phyloP scores from a whole-genome alignment of 2,888 invertebrate genomes.

The Subacronicta megacephala region DNA sequence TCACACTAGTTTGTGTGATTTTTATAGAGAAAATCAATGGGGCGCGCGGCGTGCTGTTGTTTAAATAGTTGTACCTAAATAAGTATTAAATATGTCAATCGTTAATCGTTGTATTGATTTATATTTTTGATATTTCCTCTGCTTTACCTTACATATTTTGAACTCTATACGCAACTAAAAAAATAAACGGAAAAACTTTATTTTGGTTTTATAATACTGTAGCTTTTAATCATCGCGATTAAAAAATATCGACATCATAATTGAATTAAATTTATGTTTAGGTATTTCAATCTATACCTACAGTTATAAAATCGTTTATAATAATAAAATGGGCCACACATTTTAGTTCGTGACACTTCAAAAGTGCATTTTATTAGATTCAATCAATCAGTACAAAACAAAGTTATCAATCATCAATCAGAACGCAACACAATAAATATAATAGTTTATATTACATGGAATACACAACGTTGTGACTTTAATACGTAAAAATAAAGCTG shows the following conservation, averaged over 20 bases:
- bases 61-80: constrained; percentile 18
- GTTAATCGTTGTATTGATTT: neutral
- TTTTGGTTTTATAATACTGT: no score
- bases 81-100: constrained; percentile 15
- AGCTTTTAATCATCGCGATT: no score
- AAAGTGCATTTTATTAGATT: constrained; percentile 85
- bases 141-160: no score
- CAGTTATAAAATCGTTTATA: no score
- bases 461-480: constrained; percentile 61
- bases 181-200: no score
- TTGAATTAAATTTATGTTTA: no score
- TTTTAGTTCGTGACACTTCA: constrained; percentile 78
- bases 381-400: constrained; percentile 81
- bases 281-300: no score
- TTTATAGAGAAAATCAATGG: constrained; percentile 77
- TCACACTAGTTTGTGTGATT: constrained; percentile 88
- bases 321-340: constrained; percentile 36
- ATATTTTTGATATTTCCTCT: neutral
- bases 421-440: constrained; percentile 77
- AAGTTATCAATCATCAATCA: constrained; percentile 68
- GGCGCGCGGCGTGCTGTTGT: constrained; percentile 56
- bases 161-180: no score
- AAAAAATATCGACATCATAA: no score
- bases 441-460: constrained; percentile 70
- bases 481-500: constrained; percentile 52